Percentiles rank a stretch among this genome's conserved stretches.
phyloP scores from a whole-genome alignment of 2,797 vertebrate genomes.

The Alosa sapidissima region DNA sequence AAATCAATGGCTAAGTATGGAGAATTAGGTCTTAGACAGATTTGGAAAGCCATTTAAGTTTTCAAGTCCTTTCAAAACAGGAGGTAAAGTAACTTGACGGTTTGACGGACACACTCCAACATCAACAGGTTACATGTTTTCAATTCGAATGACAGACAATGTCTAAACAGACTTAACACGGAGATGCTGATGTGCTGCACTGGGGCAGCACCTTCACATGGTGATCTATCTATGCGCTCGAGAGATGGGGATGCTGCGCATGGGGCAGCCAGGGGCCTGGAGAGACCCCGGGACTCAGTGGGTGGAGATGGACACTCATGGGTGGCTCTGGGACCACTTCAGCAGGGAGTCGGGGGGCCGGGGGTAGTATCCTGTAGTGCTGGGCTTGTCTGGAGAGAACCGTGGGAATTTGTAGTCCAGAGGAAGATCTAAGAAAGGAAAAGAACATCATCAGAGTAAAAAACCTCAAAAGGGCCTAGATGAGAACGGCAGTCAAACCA shows the following conservation, averaged over 20 bases:
- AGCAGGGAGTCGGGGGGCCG: slow-evolving; percentile 81
- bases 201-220: slow-evolving; percentile 67
- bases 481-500: neutral
- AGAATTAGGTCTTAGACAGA: neutral
- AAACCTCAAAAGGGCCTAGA: neutral
- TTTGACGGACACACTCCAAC: neutral
- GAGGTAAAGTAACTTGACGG: neutral
- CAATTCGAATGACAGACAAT: neutral
- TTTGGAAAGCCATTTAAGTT: neutral
- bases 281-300: slow-evolving; percentile 16
- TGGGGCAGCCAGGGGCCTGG: neutral
- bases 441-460: neutral
- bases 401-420: slow-evolving; percentile 91
- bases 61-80: neutral
- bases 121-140: neutral
- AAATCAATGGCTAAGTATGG: neutral
- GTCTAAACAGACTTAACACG: slow-evolving; percentile 20
- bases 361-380: slow-evolving; percentile 89
- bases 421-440: slow-evolving; percentile 80
- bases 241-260: slow-evolving; percentile 42
- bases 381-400: slow-evolving; percentile 85
- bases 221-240: slow-evolving; percentile 60
- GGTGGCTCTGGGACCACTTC: slow-evolving; percentile 69
- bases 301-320: slow-evolving; percentile 50
- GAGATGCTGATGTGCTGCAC: slow-evolving; percentile 48